Evolutionary conservation across 2,888 invertebrate genomes (phyloP), one percentile per base, ranked within the genome.

Genomic region (Sphinx pinastri): DNA sequence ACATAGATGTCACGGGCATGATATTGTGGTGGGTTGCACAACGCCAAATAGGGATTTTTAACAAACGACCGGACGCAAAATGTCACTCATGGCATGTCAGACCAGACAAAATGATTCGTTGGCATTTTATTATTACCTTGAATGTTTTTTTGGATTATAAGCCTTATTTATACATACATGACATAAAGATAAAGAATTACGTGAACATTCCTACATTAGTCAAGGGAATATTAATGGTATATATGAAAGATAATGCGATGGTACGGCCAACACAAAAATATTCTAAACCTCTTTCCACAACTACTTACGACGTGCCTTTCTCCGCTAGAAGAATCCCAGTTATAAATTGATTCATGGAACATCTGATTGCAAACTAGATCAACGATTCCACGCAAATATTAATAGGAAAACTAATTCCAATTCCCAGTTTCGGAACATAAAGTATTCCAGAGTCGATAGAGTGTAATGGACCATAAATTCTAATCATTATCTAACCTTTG

Each of bases 401-500:
- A 19, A 55, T 19, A 11, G 4, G 16, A 60, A 45, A 12, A 11
- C n/a, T 38, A 55, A 55, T 57, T 57, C 13, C 57, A 47, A 68
- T 68, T 19, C 45, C 16, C 19, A 68, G 55, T 55, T 57, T 45
- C 57, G 25, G 45, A 45, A 68, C 14, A 57, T 25, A 47, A 31
- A 63, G 31, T 19, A 49, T 67, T 19, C 59, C 49, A 31, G 67
- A 63, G 25, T 45, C 70, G 67, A 69, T 69, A 57, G 68, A 49
- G 49, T 47, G 57, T 71, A 73, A 73, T 71, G 70, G 70, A 19
- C 71, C 66, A 67, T 73, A 73, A 71, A 73, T 71, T 68, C 57
- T 60, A 71, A 71, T 72, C 68, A 71, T 70, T 73, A 73, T 71
- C 70, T 73, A 67, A 68, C 58, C 63, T 71, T 71, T 66, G 71